Conservation (phyloP, 2,888 invertebrate genomes). For the Dorcus parallelipipedus region DNA sequence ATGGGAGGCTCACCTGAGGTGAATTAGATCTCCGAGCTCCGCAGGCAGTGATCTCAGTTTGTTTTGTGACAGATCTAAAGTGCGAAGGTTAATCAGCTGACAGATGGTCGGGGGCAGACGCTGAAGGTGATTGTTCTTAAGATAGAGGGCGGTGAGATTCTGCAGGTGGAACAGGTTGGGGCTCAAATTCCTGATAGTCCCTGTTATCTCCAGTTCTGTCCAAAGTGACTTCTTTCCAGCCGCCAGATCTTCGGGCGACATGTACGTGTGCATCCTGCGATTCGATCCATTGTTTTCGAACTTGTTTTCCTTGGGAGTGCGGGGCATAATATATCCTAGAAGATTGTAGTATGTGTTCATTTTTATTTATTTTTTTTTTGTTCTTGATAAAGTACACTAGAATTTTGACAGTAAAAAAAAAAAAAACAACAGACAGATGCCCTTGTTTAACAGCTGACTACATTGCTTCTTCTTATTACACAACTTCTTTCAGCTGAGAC, state of each 20-base stretch:
- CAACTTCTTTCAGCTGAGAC: not conserved
- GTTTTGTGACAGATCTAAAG: conserved; percentile 91
- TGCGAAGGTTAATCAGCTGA: conserved; percentile 76
- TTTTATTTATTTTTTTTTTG: conserved; percentile 10
- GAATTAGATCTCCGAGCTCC: conserved; percentile 94
- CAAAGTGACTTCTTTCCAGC: conserved; percentile 90
- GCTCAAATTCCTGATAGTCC: conserved; percentile 91
- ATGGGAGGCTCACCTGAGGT: conserved; percentile 62
- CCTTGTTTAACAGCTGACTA: not conserved
- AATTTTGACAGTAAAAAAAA: conserved; percentile 23
- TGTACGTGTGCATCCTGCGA: conserved; percentile 81
- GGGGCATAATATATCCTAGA: conserved; percentile 51
- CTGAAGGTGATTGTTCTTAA: conserved; percentile 92
- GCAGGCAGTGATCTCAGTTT: conserved; percentile 91
- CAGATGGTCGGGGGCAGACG: conserved; percentile 90
- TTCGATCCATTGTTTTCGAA: conserved; percentile 73
- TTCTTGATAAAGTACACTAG: conserved; percentile 21
- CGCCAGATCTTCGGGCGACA: conserved; percentile 90
- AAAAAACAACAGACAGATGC: conserved; percentile 18
- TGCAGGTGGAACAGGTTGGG: conserved; percentile 87
- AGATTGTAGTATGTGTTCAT: conserved; percentile 19
- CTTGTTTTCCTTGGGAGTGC: conserved; percentile 75
- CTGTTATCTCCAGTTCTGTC: conserved; percentile 75
- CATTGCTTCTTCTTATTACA: not conserved
- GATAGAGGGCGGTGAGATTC: conserved; percentile 90